Conservation (phyloP, 2,888 invertebrate genomes). For the Smittia sp. region DNA sequence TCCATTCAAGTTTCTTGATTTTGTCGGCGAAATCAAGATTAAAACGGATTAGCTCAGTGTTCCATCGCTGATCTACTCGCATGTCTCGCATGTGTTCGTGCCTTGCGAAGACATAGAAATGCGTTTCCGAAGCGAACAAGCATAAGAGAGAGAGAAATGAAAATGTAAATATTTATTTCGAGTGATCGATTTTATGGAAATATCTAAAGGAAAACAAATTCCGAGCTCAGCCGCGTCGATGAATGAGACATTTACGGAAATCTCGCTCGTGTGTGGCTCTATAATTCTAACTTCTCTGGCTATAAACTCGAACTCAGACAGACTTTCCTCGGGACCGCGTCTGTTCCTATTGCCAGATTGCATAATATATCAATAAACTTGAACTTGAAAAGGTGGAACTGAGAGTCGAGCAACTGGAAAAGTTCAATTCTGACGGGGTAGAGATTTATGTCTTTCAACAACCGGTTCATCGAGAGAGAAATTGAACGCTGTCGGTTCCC, state of each 20-base stretch:
- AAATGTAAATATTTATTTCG: conserved; percentile 18
- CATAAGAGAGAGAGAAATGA: neutral
- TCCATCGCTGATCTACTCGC: neutral
- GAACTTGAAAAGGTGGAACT: conserved; percentile 22
- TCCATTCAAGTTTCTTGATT: too few species aligned
- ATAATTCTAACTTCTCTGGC: too few species aligned
- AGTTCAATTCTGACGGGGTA: too few species aligned
- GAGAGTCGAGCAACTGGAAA: too few species aligned
- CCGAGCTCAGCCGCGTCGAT: neutral
- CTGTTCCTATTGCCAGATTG: neutral
- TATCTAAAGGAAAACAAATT: neutral
- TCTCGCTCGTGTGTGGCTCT: neutral
- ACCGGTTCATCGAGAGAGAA: too few species aligned
- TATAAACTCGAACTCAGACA: too few species aligned
- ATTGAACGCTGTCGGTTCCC: too few species aligned
- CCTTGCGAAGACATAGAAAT: neutral
- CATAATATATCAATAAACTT: conserved; percentile 24
- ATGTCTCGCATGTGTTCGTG: neutral
- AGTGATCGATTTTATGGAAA: conserved; percentile 12
- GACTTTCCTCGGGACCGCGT: neutral
- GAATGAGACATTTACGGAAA: neutral
- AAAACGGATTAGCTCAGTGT: too few species aligned
- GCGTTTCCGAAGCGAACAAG: neutral
- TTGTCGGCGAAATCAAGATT: too few species aligned
- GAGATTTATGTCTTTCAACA: too few species aligned